phyloP scores from a whole-genome alignment of 1,140 invertebrate species.

The Procambarus clarkii region DNA sequence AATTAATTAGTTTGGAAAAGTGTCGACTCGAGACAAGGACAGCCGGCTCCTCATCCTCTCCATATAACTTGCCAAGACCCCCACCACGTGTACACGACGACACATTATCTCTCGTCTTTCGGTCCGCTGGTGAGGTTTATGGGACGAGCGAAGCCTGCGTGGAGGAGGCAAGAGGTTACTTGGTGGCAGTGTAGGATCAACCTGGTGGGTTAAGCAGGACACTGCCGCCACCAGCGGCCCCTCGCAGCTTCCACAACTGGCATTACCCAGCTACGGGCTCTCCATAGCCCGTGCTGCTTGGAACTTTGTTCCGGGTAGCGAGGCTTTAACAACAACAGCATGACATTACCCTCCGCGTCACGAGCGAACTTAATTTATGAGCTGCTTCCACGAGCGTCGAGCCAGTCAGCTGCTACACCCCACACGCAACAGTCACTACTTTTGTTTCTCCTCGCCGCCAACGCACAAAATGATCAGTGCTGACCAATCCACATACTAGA shows the following conservation, averaged over 20 bases:
- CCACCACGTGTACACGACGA: not conserved
- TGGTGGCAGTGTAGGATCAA: not conserved
- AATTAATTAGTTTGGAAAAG: not conserved
- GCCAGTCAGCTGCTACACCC: not conserved
- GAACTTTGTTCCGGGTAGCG: too few relatives aligned
- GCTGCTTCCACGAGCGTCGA: not conserved
- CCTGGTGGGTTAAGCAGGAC: not conserved
- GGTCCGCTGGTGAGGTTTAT: not conserved
- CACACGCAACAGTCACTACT: not conserved
- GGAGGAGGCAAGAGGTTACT: not conserved
- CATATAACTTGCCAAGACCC: not conserved
- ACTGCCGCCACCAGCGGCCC: not conserved
- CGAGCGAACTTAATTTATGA: conserved; percentile 8
- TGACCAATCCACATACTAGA: too few relatives aligned
- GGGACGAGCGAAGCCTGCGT: not conserved
- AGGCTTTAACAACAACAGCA: too few relatives aligned
- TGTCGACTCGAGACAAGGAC: not conserved
- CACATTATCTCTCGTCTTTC: not conserved
- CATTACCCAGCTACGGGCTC: too few relatives aligned
- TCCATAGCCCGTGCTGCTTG: too few relatives aligned
- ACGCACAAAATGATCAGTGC: not conserved
- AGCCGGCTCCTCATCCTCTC: not conserved
- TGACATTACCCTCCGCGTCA: not conserved
- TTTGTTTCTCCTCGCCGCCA: not conserved
- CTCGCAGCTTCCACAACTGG: not conserved